A percentile compares a stretch with the other conserved stretches of the same genome.
Conservation (phyloP, 2,888 invertebrate genomes). For the Acleris sparsana region DNA sequence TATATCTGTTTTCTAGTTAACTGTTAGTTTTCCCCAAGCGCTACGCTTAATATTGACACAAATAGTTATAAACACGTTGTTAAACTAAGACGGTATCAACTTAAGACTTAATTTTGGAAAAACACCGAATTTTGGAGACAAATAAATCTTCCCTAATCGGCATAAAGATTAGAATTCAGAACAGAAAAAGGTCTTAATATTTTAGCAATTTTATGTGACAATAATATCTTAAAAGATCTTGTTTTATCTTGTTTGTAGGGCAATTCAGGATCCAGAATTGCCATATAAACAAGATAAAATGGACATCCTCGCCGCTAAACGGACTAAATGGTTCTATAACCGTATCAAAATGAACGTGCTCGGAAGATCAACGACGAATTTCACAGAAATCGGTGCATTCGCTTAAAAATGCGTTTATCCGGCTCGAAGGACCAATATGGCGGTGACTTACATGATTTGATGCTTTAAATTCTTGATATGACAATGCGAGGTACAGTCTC, state of each 20-base stretch:
- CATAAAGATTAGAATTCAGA: background rate
- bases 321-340: constrained; percentile 12
- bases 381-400: constrained; percentile 16
- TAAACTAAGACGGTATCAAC: no score
- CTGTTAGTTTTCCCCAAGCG: no score
- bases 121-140: no score
- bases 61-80: no score
- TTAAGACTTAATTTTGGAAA: no score
- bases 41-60: no score
- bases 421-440: constrained; percentile 11
- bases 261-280: constrained; percentile 1
- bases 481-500: background rate
- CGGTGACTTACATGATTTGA: constrained; percentile 24
- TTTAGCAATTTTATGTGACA: constrained; percentile 10
- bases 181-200: background rate
- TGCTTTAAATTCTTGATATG: constrained; percentile 20
- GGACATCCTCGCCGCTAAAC: background rate
- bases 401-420: constrained; percentile 24
- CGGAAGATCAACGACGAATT: constrained; percentile 1
- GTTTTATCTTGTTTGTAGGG: constrained; percentile 4
- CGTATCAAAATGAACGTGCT: constrained; percentile 16
- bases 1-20: no score
- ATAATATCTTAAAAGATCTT: constrained; percentile 7
- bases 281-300: constrained; percentile 8
- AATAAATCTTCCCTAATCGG: no score